These are phyloP conservation scores for Drosophila austrosaltans DNA, from an alignment of 2,888 invertebrate species.

Conservation along the genomic window DNA sequence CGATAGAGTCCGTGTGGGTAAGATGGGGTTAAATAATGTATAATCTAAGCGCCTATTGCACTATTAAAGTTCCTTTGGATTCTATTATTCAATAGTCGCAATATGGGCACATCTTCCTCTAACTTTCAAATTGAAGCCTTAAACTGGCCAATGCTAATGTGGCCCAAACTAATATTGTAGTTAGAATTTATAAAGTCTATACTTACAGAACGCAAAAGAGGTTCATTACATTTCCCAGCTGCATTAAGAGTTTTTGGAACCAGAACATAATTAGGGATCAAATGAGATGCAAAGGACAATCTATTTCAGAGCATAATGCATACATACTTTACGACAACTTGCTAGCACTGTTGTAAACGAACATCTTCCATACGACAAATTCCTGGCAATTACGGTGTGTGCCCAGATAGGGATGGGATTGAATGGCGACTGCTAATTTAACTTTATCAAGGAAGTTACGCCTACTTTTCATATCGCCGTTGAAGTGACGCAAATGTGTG, in stretches of 20 bases:
- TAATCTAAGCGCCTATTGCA: background rate
- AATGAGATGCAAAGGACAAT: background rate
- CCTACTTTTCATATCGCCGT: slow-evolving; percentile 52
- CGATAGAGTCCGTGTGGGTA: background rate
- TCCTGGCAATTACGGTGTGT: background rate
- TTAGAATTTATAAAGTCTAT: too few species aligned
- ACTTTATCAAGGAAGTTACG: slow-evolving; percentile 64
- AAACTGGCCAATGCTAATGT: too few species aligned
- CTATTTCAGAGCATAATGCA: background rate
- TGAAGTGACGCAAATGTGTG: slow-evolving; percentile 55
- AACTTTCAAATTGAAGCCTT: too few species aligned
- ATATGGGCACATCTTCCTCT: too few species aligned
- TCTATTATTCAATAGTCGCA: too few species aligned
- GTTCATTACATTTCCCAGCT: too few species aligned
- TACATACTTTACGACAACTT: background rate
- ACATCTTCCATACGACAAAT: background rate
- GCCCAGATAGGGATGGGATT: slow-evolving; percentile 18
- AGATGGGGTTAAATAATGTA: background rate
- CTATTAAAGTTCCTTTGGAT: background rate
- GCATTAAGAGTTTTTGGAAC: too few species aligned
- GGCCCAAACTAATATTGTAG: too few species aligned
- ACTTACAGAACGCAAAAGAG: too few species aligned
- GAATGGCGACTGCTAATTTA: slow-evolving; percentile 54
- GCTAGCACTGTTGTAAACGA: background rate
- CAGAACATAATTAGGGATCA: too few species aligned